Evolutionary conservation across 2,113 vertebrate species (phyloP).

Genomic region (Podarcis muralis): DNA sequence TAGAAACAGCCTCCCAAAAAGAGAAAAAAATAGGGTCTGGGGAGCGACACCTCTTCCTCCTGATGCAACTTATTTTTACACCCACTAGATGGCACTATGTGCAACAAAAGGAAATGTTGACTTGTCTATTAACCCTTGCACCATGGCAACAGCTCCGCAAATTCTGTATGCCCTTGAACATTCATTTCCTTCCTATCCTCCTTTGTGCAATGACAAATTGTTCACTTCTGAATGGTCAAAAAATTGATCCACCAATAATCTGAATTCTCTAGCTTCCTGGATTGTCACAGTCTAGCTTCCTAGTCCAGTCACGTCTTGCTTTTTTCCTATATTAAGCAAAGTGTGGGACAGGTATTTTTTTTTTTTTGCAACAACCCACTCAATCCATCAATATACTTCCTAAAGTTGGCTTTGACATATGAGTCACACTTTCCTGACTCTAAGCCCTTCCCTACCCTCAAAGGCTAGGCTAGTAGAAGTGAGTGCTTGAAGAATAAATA

Average conservation of each 20-base stretch:
- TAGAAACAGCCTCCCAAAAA: not conserved
- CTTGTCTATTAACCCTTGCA: not conserved
- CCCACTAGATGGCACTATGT: not conserved
- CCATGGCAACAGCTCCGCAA: not conserved
- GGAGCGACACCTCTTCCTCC: not conserved
- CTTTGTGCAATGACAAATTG: not conserved
- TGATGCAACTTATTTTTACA: not conserved
- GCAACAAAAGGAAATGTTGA: not conserved
- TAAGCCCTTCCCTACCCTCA: not conserved
- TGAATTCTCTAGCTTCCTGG: not conserved
- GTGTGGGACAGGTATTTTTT: not conserved
- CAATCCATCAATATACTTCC: not conserved
- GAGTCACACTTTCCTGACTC: not conserved
- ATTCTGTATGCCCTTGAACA: not conserved
- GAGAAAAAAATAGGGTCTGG: no score
- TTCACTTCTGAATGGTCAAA: not conserved
- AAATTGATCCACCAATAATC: not conserved
- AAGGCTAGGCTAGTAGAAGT: not conserved
- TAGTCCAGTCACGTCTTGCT: not conserved
- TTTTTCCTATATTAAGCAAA: not conserved
- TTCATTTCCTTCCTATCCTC: not conserved
- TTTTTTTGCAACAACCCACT: not conserved
- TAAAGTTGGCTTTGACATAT: not conserved
- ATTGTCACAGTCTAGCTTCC: not conserved
- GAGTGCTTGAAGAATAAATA: not conserved